These are phyloP conservation scores for Sebastes diaconus DNA, from an alignment of 2,797 vertebrate species.

Conservation along the genomic window DNA sequence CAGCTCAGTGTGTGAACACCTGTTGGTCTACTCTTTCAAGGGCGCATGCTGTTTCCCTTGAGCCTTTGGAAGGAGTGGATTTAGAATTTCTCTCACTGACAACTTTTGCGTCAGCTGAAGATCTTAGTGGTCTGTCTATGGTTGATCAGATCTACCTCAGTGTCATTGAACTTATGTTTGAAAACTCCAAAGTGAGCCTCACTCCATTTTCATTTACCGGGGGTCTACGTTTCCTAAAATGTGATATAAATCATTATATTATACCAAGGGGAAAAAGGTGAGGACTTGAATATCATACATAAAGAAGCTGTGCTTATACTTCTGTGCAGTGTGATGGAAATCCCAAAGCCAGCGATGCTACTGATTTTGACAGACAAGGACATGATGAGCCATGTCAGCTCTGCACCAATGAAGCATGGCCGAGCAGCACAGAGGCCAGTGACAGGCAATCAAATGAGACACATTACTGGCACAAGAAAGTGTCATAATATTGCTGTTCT, in stretches of 20 bases:
- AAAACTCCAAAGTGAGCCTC: neutral
- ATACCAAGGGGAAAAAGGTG: neutral
- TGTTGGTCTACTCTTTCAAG: slow-evolving; percentile 40
- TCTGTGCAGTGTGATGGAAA: slow-evolving; percentile 26
- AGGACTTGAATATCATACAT: neutral
- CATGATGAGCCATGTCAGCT: slow-evolving; percentile 56
- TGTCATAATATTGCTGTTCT: slow-evolving; percentile 25
- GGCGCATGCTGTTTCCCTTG: neutral
- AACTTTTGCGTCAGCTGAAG: neutral
- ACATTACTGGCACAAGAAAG: slow-evolving; percentile 36
- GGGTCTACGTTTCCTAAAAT: neutral
- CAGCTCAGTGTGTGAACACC: slow-evolving; percentile 22
- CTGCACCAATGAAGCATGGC: slow-evolving; percentile 28
- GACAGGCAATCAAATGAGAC: slow-evolving; percentile 46
- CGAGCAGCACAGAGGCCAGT: slow-evolving; percentile 27
- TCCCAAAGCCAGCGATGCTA: slow-evolving; percentile 1
- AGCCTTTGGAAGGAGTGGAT: neutral
- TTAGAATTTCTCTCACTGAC: neutral
- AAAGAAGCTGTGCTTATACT: slow-evolving; percentile 10
- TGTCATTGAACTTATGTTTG: neutral
- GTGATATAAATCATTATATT: neutral
- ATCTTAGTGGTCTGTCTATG: neutral
- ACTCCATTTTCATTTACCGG: neutral
- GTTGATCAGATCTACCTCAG: neutral
- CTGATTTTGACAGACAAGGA: slow-evolving; percentile 49